Evolutionary conservation across 2,797 vertebrate species (phyloP), one percentile per base, ranked within the genome.

Genomic region (Sibirionetta formosa): DNA sequence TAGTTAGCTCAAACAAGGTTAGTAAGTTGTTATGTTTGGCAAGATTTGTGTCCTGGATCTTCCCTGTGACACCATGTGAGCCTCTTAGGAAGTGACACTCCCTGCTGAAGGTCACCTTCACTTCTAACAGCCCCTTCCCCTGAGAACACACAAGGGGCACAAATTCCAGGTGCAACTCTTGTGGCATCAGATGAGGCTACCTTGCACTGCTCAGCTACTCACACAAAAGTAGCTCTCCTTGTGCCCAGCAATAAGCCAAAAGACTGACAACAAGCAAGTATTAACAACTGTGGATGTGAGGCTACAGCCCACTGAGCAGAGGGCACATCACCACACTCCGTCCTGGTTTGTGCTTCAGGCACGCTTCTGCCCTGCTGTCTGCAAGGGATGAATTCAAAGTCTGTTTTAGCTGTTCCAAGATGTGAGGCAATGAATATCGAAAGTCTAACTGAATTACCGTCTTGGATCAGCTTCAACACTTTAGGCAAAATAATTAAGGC

Each of bases 261-360:
- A 65, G 44, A 48, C 58, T 42, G 36, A 48, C 68, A 50, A 24
- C 29, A 16, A 44, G 9, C 48, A 15, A 27, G n/a, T 15, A 15
- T 17, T 17, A 36, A n/a, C 18, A 33, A 18, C 27, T 1, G 1
- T 5, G 11, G 31, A 26, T 51, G 12, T 57, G 73, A 44, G 50
- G 40, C 40, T 78, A 15, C 33, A 60, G 65, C 31, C 51, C 40
- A 12, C 29, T 3, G 8, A 48, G 16, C 61, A 40, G 19, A 24
- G 54, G 57, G 42, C 9, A 10, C 8, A 10, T 26, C 4, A 0
- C 24, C 19, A 9, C 2, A 5, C 26, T 19, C 4, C 0, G 14
- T 14, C 16, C 77, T 64, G 27, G 2, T 29, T 20, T 14, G 12
- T 44, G 27, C 44, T 46, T 58, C 51, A 54, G 36, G 56, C 40